A percentile compares a stretch with the other conserved stretches of the same genome.
Conservation (phyloP, 2,113 vertebrate genomes). For the Cnemophilus loriae region DNA sequence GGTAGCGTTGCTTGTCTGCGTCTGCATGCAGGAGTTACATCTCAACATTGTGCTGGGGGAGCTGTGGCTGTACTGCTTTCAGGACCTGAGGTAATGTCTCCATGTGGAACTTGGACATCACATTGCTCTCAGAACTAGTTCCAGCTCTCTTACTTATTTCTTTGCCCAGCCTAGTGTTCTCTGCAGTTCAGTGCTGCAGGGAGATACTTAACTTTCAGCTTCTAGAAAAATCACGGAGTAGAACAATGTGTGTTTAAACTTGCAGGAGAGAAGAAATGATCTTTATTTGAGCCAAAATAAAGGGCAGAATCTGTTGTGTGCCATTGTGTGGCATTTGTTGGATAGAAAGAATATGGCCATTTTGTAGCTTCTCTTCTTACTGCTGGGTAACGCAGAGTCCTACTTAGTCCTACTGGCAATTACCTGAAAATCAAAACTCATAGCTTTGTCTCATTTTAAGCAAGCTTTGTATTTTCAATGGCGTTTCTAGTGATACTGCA, state of each 20-base stretch:
- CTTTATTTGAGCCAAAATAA: neutral
- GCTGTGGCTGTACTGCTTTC: neutral
- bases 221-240: neutral
- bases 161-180: neutral
- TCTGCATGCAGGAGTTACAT: fast-evolving
- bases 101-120: neutral
- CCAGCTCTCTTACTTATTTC: neutral
- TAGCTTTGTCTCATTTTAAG: neutral
- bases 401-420: neutral
- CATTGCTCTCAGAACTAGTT: neutral
- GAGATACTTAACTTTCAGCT: neutral
- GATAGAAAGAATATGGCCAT: neutral
- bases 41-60: neutral
- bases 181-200: neutral
- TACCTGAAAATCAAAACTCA: neutral
- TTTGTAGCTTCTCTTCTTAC: neutral
- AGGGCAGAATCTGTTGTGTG: neutral
- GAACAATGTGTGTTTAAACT: neutral
- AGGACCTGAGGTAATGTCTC: neutral
- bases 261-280: neutral
- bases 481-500: neutral
- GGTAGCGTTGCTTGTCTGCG: neutral
- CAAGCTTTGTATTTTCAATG: neutral
- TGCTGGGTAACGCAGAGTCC: fast-evolving
- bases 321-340: neutral